A percentile compares a stretch with the other conserved stretches of the same genome.
These are phyloP conservation scores for Sebastes kiyomatsui DNA, from an alignment of 2,797 vertebrate genomes.

Conservation along the genomic window DNA sequence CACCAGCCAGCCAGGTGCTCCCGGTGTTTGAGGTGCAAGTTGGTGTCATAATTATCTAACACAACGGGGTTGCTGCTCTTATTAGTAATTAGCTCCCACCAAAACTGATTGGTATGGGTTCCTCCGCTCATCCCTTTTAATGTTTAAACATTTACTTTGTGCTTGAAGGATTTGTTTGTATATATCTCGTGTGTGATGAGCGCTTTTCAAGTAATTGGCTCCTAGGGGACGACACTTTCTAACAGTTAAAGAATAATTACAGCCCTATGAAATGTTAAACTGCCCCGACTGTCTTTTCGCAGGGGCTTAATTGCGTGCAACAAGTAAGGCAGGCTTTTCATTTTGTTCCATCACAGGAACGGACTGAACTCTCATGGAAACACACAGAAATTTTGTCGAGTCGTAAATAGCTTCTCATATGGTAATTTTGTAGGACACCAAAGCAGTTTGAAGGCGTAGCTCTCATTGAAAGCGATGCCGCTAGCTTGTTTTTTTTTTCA, in stretches of 20 bases:
- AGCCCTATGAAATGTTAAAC: slow-evolving; percentile 96
- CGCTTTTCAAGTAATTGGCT: slow-evolving; percentile 98
- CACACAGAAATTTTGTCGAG: slow-evolving; percentile 89
- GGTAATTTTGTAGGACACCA: slow-evolving; percentile 89
- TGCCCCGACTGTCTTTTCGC: slow-evolving; percentile 90
- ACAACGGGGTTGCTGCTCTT: slow-evolving; percentile 91
- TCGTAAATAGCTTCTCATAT: slow-evolving; percentile 92
- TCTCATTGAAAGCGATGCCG: slow-evolving; percentile 78
- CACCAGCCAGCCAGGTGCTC: slow-evolving; percentile 83
- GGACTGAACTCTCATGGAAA: slow-evolving; percentile 91
- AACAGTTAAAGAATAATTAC: slow-evolving; percentile 99
- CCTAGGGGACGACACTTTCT: slow-evolving; percentile 96
- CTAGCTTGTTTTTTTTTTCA: slow-evolving; percentile 55
- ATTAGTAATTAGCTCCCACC: slow-evolving; percentile 96
- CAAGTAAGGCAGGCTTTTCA: slow-evolving; percentile 94
- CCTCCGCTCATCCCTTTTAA: slow-evolving; percentile 92
- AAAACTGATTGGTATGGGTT: slow-evolving; percentile 95
- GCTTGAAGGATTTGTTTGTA: slow-evolving; percentile 99
- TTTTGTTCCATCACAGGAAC: slow-evolving; percentile 89
- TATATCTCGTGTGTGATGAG: slow-evolving; percentile 97
- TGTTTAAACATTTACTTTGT: slow-evolving; percentile 99
- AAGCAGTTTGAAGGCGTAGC: slow-evolving; percentile 83
- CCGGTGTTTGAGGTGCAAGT: slow-evolving; percentile 80
- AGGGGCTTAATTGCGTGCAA: slow-evolving; percentile 95
- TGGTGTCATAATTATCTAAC: slow-evolving; percentile 95